Evolutionary conservation across 1,140 invertebrate species (phyloP), one percentile per base, ranked within the genome.

Genomic region (Scaptomyza montana): DNA sequence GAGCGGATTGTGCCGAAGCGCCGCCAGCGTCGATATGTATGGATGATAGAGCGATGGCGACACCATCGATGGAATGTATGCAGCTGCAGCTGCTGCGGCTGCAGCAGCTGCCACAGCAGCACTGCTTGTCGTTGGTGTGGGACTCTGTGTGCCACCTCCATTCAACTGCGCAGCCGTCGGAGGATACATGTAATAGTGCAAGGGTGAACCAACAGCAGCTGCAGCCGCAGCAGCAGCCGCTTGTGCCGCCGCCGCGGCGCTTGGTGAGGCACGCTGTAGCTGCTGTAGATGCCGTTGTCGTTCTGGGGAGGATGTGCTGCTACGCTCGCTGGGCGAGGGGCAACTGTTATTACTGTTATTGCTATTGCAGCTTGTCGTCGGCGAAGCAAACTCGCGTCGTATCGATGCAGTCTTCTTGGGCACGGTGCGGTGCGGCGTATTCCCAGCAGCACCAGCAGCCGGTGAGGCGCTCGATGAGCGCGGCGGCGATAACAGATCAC

Each of bases 341-440:
- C 84, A 90, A 67, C 80, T 85, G 8, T 47, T 67, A 46, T 28
- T 63, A 19, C 62, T 66, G 21, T 25, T 25, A 51, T 51, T 81
- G 56, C 86, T 89, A 61, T 75, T 86, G 74, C 39, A 43, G 39
- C 73, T 68, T 30, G 90, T 70, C 13, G 80, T 87, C 5, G 90
- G 90, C n/a, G 91, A 92, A 56, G 90, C 89, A 25, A 92, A 92
- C 76, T 92, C 90, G 28, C 91, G 82, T 39, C 91, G 85, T 62
- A 92, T 87, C 21, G 91, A 90, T 49, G 89, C 91, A 91, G 91
- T 92, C 89, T 92, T 92, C 68, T 92, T 92, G 72, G 91, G 91
- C 74, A 92, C 91, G 49, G 91, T 92, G 46, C 91, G 77, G 49
- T 73, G 70, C 65, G 91, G 89, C 33, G 90, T 87, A 9, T 33